phyloP scores from a whole-genome alignment of 1,140 invertebrate species.

The Orussus abietinus region DNA sequence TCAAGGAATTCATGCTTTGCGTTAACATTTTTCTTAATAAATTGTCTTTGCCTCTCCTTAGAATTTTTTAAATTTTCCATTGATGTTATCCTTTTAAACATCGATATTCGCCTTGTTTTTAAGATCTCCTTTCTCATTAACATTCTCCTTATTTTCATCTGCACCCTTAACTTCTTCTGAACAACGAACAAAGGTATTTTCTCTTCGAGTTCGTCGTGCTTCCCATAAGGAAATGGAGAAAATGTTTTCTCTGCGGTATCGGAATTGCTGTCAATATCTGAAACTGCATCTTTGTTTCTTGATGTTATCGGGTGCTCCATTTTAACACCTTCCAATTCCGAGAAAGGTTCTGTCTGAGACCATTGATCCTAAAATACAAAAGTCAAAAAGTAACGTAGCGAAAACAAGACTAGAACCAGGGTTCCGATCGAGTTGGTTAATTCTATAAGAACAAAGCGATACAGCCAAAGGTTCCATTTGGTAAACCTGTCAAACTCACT shows the following conservation, averaged over 20 bases:
- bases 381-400: background rate
- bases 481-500: background rate
- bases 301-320: background rate
- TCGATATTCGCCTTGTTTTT: slow-evolving; percentile 27
- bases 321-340: slow-evolving; percentile 9
- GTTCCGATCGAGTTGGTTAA: background rate
- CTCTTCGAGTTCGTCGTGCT: background rate
- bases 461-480: slow-evolving; percentile 1
- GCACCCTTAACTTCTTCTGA: slow-evolving; percentile 4
- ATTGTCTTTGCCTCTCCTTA: slow-evolving; percentile 39
- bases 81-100: slow-evolving; percentile 40
- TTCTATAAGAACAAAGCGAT: background rate
- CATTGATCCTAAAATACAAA: slow-evolving; percentile 28
- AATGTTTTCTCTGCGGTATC: background rate
- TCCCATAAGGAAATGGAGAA: too few species aligned
- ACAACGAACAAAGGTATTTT: background rate
- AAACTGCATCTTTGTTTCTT: slow-evolving; percentile 1
- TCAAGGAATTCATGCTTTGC: slow-evolving; percentile 20
- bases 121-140: slow-evolving; percentile 19
- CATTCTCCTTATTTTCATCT: slow-evolving; percentile 14
- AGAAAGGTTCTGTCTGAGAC: slow-evolving; percentile 25
- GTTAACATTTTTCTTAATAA: slow-evolving; percentile 32
- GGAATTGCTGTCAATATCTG: slow-evolving; percentile 10
- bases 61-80: slow-evolving; percentile 38
- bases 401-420: slow-evolving; percentile 1